phyloP scores from a whole-genome alignment of 2,888 invertebrate species.

The Hydroisotoma schaefferi region DNA sequence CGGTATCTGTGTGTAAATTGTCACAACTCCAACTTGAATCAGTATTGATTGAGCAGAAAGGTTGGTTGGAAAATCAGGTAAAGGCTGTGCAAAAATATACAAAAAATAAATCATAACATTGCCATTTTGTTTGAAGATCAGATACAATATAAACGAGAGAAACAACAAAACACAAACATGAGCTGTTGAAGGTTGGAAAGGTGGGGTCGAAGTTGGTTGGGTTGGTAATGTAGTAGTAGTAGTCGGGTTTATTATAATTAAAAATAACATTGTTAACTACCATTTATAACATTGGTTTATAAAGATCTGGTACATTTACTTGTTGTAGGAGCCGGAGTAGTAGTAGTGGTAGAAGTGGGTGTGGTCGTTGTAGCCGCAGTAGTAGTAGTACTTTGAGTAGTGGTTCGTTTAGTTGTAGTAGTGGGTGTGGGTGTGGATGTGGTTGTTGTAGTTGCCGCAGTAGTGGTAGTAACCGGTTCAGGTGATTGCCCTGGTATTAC shows the following conservation, averaged over 20 bases:
- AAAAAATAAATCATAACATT: neutral
- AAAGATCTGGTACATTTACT: neutral
- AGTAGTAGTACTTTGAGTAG: neutral
- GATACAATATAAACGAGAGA: neutral
- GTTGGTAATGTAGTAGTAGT: neutral
- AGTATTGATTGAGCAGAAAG: neutral
- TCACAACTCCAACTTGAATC: neutral
- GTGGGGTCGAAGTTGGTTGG: neutral
- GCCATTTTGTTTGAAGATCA: neutral
- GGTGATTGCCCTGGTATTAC: too few relatives aligned
- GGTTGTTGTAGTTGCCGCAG: too few relatives aligned
- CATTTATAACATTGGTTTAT: too few relatives aligned
- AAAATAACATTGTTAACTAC: too few relatives aligned
- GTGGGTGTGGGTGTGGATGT: too few relatives aligned
- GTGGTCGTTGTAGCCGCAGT: neutral
- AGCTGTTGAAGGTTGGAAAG: constrained; percentile 6
- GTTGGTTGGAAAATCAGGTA: neutral
- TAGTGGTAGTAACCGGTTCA: too few relatives aligned
- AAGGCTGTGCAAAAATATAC: neutral
- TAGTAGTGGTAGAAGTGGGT: neutral
- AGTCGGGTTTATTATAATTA: neutral
- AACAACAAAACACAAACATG: neutral
- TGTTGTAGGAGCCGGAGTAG: neutral
- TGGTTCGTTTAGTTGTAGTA: too few relatives aligned
- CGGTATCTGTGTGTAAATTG: neutral